Evolutionary conservation across 2,797 vertebrate species (phyloP), one percentile per base, ranked within the genome.

Genomic region (Oophaga sylvatica): DNA sequence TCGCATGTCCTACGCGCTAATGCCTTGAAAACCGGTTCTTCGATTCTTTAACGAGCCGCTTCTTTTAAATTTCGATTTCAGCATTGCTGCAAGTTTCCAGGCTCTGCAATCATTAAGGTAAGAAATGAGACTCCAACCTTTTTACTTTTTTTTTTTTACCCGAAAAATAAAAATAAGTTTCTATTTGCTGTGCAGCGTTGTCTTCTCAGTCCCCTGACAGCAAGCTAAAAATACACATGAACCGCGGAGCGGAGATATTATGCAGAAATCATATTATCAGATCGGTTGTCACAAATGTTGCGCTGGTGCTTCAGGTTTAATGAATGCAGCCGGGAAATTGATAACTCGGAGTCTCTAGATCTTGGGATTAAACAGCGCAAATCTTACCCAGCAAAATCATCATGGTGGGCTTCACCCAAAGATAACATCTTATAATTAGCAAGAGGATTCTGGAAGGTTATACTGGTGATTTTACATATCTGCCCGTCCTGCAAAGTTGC

Each of bases 281-380:
- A 56, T 56, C 2, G 57, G 17, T 16, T 57, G 8, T 59, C 41
- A 73, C 9, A 20, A 73, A 26, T 70, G 73, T 87, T 16, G 87
- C 81, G 20, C 90, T 35, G 84, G 15, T 88, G 81, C 81, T 90
- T 76, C 90, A 97, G 97, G 63, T 81, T 95, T 48, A 87, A 93
- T 17, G 91, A 93, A 79, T 92, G 91, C 91, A 91, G 91, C 16
- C 85, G 95, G 2, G 90, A 92, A 41, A 90, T 89, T 0, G 10
- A 87, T 5, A 92, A 92, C 6, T 84, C 92, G 45, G 80, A 17
- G 85, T 84, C 91, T 0, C 80, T 91, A 84, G 86, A n/a, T 31
- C 90, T 68, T 57, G 10, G 95, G 80, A 35, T 89, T 71, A 92
- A 90, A 12, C 2, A 96, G 93, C 83, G 48, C 91, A 57, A 91